Evolutionary conservation across 2,797 vertebrate species (phyloP).

Genomic region (Pyrocephalus nanus): DNA sequence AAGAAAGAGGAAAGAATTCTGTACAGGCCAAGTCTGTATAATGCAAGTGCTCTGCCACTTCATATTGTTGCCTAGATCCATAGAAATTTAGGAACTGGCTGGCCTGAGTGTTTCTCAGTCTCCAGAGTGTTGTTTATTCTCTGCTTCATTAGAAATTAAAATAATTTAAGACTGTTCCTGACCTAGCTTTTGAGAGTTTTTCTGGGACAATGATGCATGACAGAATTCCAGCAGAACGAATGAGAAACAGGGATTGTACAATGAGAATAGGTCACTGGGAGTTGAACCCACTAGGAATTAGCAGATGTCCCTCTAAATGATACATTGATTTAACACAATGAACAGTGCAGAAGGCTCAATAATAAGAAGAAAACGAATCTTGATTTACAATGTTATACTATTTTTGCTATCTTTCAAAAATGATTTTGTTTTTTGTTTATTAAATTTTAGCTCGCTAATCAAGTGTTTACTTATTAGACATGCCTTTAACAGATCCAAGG

Average conservation of each 20-base stretch:
- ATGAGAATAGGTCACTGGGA: not conserved
- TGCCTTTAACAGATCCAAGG: not conserved
- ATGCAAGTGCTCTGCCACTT: not conserved
- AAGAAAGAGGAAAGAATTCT: not conserved
- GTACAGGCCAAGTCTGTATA: not conserved
- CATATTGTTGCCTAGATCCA: not conserved
- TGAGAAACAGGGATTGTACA: not conserved
- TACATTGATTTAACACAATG: not conserved
- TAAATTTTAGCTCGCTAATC: not conserved
- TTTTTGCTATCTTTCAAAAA: not conserved
- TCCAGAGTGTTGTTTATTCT: conserved; percentile 25
- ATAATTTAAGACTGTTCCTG: conserved; percentile 20
- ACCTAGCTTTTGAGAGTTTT: conserved; percentile 23
- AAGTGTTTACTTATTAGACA: not conserved
- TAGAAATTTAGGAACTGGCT: conserved; percentile 21
- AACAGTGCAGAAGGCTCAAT: not conserved
- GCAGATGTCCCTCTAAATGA: not conserved
- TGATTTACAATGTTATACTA: not conserved
- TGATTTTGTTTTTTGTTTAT: not conserved
- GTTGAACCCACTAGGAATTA: not conserved
- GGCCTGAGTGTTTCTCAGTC: conserved; percentile 18
- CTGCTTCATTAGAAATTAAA: conserved; percentile 43
- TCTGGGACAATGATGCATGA: not conserved
- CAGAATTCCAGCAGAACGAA: conserved; percentile 27
- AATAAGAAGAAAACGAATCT: not conserved